Conservation (phyloP, 2,888 invertebrate genomes). For the Andrena dorsata region DNA sequence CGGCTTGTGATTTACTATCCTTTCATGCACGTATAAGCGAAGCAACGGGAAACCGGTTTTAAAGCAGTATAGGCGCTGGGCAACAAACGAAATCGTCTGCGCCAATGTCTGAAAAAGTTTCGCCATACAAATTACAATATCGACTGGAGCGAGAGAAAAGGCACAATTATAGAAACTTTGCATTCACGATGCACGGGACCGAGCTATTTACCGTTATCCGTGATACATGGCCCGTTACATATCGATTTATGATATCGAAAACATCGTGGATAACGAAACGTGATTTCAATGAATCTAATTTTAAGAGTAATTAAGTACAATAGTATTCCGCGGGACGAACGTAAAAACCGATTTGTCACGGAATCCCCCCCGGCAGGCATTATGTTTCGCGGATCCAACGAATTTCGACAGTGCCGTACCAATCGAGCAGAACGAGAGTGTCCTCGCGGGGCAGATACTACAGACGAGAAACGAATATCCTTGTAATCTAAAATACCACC, state of each 20-base stretch:
- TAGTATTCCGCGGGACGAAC: not conserved
- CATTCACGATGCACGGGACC: too few relatives aligned
- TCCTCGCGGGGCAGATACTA: not conserved
- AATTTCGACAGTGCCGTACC: not conserved
- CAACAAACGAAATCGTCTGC: slow-evolving; percentile 58
- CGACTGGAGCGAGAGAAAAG: not conserved
- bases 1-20: slow-evolving; percentile 29
- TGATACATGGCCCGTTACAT: too few relatives aligned
- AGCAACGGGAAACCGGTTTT: slow-evolving; percentile 74
- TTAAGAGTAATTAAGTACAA: too few relatives aligned
- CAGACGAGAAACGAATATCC: not conserved
- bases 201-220: too few relatives aligned
- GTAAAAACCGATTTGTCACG: not conserved
- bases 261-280: too few relatives aligned
- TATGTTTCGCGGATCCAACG: not conserved
- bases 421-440: too few relatives aligned
- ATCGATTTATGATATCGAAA: too few relatives aligned
- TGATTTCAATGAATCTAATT: too few relatives aligned
- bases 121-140: slow-evolving; percentile 43
- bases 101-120: slow-evolving; percentile 47
- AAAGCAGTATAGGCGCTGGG: slow-evolving; percentile 51
- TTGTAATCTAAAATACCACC: not conserved
- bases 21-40: slow-evolving; percentile 61
- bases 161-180: not conserved
- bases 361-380: not conserved